These are phyloP conservation scores for Pterocles orientalis DNA, from an alignment of 2,113 vertebrate species.

Conservation along the genomic window DNA sequence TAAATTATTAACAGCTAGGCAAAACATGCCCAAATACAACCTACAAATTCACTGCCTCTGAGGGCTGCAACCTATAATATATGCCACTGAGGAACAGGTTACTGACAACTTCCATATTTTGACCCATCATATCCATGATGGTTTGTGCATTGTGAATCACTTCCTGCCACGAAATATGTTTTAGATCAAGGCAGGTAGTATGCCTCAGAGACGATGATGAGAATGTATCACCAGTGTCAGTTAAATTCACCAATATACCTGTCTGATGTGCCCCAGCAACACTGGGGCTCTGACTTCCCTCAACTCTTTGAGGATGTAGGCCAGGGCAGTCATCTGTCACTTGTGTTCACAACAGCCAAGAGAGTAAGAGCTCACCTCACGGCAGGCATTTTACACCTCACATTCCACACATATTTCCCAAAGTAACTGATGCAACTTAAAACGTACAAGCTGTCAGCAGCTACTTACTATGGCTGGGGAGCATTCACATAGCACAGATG, in stretches of 20 bases:
- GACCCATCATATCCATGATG: fast-evolving
- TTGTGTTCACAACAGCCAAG: fast-evolving
- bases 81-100: neutral
- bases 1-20: neutral
- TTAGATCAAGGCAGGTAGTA: neutral
- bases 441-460: neutral
- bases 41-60: neutral
- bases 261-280: neutral
- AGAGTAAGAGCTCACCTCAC: fast-evolving
- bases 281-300: neutral
- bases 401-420: fast-evolving
- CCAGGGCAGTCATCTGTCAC: neutral
- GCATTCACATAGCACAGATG: fast-evolving
- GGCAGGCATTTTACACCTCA: fast-evolving
- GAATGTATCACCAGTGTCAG: neutral
- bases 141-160: neutral
- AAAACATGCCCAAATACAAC: neutral
- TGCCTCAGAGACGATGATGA: neutral
- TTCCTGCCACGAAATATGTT: neutral
- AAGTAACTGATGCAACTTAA: fast-evolving
- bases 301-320: neutral
- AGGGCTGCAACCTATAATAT: neutral
- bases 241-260: neutral
- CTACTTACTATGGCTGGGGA: fast-evolving
- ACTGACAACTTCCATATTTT: neutral